These are phyloP conservation scores for Lysandra coridon DNA, from an alignment of 2,888 invertebrate genomes.

Conservation along the genomic window DNA sequence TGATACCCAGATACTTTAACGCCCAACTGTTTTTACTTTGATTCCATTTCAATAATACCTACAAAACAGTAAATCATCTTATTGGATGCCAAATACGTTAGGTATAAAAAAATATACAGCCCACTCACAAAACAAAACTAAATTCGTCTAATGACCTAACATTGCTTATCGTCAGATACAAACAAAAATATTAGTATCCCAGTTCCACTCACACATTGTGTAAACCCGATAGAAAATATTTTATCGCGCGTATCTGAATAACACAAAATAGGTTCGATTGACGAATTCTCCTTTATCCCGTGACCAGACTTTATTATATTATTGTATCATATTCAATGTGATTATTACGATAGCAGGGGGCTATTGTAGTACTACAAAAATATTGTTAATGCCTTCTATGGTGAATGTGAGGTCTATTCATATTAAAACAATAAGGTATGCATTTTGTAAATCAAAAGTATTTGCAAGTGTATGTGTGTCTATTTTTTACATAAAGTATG, in stretches of 20 bases:
- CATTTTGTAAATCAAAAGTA: slow-evolving; percentile 16
- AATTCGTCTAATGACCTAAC: too few relatives aligned
- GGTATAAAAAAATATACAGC: background rate
- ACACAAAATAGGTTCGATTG: too few relatives aligned
- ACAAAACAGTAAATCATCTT: background rate
- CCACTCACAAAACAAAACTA: too few relatives aligned
- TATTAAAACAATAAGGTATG: background rate
- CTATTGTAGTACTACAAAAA: background rate
- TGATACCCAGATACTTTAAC: background rate
- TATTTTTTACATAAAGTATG: slow-evolving; percentile 4
- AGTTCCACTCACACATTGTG: too few relatives aligned
- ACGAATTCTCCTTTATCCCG: too few relatives aligned
- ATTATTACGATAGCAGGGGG: background rate
- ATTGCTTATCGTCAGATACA: too few relatives aligned
- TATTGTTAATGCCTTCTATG: background rate
- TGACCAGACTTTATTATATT: background rate
- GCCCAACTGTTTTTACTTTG: background rate
- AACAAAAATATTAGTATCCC: too few relatives aligned
- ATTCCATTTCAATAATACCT: background rate
- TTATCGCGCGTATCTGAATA: too few relatives aligned
- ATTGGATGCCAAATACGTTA: background rate
- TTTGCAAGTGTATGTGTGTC: background rate
- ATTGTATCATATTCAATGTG: background rate
- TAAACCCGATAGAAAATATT: too few relatives aligned
- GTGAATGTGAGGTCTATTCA: background rate